Percentiles rank a stretch among this genome's conserved stretches.
Evolutionary conservation across 2,888 invertebrate genomes (phyloP).

Genomic region (Epirrhoe tristata): DNA sequence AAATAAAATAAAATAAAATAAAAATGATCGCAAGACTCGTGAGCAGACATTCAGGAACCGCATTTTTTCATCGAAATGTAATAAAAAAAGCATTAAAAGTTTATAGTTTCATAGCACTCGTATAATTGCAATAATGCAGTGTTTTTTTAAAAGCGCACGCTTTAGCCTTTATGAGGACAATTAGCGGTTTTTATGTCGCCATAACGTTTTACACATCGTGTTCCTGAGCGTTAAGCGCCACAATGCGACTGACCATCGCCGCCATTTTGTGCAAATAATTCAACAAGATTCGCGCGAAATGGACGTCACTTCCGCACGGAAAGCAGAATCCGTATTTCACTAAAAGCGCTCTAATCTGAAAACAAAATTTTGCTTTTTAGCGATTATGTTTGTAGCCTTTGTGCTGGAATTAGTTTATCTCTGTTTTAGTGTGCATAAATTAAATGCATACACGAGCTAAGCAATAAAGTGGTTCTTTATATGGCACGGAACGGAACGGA

Average conservation of each 20-base stretch:
- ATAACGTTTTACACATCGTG: slow-evolving; percentile 60
- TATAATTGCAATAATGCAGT: slow-evolving; percentile 2
- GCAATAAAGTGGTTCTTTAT: slow-evolving; percentile 73
- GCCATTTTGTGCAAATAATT: slow-evolving; percentile 78
- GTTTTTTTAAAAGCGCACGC: slow-evolving; percentile 54
- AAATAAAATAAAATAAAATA: too few relatives aligned
- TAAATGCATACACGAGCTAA: slow-evolving; percentile 58
- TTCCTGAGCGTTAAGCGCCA: slow-evolving; percentile 48
- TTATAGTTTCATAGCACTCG: neutral
- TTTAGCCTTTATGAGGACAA: slow-evolving; percentile 66
- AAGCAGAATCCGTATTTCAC: slow-evolving; percentile 59
- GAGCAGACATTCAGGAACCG: neutral
- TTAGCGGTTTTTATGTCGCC: slow-evolving; percentile 69
- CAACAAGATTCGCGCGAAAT: slow-evolving; percentile 76
- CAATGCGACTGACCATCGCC: slow-evolving; percentile 64
- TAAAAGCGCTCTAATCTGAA: slow-evolving; percentile 53
- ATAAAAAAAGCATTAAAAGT: neutral
- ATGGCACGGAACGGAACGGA: slow-evolving; percentile 62
- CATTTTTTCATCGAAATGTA: neutral
- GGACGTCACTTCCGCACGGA: slow-evolving; percentile 64
- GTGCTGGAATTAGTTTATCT: slow-evolving; percentile 44
- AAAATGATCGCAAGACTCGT: too few relatives aligned
- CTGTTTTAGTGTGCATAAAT: slow-evolving; percentile 58
- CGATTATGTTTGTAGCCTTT: slow-evolving; percentile 40
- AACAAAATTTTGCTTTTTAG: slow-evolving; percentile 45